Evolutionary conservation across 2,888 invertebrate genomes (phyloP).

Genomic region (Tubulanus polymorphus): DNA sequence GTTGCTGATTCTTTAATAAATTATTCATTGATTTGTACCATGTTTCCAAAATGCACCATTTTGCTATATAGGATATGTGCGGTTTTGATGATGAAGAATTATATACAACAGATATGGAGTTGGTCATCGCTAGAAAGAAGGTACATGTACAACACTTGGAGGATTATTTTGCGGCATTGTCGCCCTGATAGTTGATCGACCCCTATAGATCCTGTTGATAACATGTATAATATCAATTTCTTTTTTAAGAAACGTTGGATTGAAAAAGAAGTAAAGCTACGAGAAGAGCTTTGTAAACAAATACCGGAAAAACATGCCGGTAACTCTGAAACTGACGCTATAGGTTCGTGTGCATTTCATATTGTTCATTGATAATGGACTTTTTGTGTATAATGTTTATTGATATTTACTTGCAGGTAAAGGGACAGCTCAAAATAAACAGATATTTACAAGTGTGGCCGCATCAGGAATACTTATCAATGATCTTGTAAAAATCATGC

Average conservation of each 20-base stretch:
- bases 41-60: neutral
- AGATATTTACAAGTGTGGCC: slow-evolving; percentile 48
- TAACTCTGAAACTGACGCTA: no score
- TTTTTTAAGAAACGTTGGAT: slow-evolving; percentile 34
- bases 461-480: slow-evolving; percentile 51
- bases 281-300: slow-evolving; percentile 33
- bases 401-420: slow-evolving; percentile 12
- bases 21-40: neutral
- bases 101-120: slow-evolving; percentile 40
- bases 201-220: no score
- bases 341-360: no score
- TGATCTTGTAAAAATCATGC: slow-evolving; percentile 47
- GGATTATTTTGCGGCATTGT: neutral
- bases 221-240: no score
- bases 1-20: neutral
- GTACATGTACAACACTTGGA: no score
- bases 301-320: no score
- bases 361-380: neutral
- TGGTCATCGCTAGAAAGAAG: slow-evolving; percentile 36
- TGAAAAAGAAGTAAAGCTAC: slow-evolving; percentile 29
- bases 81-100: slow-evolving; percentile 30
- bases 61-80: neutral
- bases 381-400: neutral
- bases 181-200: no score
- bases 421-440: slow-evolving; percentile 27